Evolutionary conservation across 23 tunicate genomes (phyloP), one percentile per base, ranked within the genome.

Genomic region (Aplidium turbinatum): DNA sequence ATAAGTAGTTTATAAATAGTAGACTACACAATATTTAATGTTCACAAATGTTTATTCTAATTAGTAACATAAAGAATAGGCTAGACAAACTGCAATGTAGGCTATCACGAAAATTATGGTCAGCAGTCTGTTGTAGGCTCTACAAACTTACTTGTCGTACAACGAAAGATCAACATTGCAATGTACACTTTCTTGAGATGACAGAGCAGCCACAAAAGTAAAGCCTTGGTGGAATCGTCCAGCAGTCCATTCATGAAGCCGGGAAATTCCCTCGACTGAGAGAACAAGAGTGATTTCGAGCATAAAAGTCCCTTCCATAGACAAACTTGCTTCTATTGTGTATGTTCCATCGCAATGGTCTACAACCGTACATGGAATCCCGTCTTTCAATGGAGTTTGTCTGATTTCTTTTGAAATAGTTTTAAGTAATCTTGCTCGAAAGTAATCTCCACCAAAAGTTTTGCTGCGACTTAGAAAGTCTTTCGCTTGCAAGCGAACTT

Each of bases 331-430:
- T 33, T 47, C n/a, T 4, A 73, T 7, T 22, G 66, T 34, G 32
- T 73, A 73, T 6, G 65, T 54, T 55, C 79, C 79, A 31, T 73
- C 33, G 3, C n/a, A n/a, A 29, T 73, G 31, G 24, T 73, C 79
- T 23, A 19, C 30, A 4, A 73, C 47, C 4, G 3, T 29, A 18
- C 66, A 55, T 21, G 79, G 66, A 73, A 73, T 56, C 3, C 79
- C 79, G 33, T 73, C 79, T 3, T 6, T 3, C 4, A 70, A 13
- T n/a, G n/a, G n/a, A n/a, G n/a, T n/a, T n/a, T n/a, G n/a, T 16
- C 9, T 35, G 21, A 24, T 25, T 7, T 6, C 34, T 5, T 31
- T 25, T 19, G 67, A 25, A 4, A 6, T 28, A 6, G n/a, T n/a
- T 16, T 24, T 66, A 5, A 66, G 36, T 3, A 66, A 22, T 35